These are phyloP conservation scores for Excalfactoria chinensis DNA, from an alignment of 2,113 vertebrate genomes.

Conservation along the genomic window DNA sequence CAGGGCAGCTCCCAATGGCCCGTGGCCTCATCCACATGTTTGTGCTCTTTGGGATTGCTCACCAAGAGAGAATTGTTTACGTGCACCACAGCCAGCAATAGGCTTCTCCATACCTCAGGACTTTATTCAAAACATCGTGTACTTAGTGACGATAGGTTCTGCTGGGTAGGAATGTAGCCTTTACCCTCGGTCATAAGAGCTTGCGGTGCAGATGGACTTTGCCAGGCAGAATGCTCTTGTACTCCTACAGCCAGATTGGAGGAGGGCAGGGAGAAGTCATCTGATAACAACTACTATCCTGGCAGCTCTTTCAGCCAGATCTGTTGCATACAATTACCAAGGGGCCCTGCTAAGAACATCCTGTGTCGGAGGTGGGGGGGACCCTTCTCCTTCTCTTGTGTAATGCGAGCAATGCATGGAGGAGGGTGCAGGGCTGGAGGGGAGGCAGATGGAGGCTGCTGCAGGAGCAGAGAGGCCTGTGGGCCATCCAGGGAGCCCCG, in stretches of 20 bases:
- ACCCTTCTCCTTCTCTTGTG: neutral
- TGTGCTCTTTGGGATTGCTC: rapidly evolving
- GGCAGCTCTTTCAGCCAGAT: neutral
- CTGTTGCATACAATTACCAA: neutral
- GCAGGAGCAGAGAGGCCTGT: neutral
- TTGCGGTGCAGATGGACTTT: constrained; percentile 57
- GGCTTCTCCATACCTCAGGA: neutral
- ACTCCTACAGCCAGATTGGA: neutral
- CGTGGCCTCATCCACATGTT: rapidly evolving
- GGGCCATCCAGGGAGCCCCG: rapidly evolving
- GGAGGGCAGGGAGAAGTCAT: constrained; percentile 65
- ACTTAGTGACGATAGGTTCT: neutral
- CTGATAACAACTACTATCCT: constrained; percentile 42
- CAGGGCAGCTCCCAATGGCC: neutral
- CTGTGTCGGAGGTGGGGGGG: neutral
- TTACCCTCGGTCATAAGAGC: constrained; percentile 43
- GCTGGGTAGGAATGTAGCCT: constrained; percentile 51
- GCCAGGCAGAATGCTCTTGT: constrained; percentile 17
- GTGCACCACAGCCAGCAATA: rapidly evolving
- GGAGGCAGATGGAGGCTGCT: neutral
- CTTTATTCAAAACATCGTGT: constrained; percentile 30
- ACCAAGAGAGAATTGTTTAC: neutral
- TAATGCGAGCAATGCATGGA: neutral
- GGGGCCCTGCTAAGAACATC: constrained; percentile 14
- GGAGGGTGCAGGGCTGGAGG: neutral